phyloP scores from a whole-genome alignment of 1,140 invertebrate genomes.

The Apis mellifera region DNA sequence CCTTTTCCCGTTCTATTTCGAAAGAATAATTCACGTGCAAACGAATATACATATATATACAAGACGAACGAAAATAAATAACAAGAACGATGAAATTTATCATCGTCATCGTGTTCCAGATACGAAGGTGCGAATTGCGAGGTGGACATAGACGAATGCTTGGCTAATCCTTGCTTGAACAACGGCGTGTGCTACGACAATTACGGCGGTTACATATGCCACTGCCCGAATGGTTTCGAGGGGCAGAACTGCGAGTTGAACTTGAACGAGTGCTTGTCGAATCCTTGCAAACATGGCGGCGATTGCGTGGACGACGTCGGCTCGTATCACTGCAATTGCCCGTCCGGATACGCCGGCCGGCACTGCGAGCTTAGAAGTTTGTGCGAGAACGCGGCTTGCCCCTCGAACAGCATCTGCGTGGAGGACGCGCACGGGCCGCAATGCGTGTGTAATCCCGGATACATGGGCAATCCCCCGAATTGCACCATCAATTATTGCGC shows the following conservation, averaged over 20 bases:
- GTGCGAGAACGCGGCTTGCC: conserved; percentile 82
- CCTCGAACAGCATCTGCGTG: conserved; percentile 82
- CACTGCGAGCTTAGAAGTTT: conserved; percentile 82
- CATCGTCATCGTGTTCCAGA: conserved; percentile 71
- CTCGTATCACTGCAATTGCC: conserved; percentile 82
- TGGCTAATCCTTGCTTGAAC: conserved; percentile 88
- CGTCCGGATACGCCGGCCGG: conserved; percentile 82
- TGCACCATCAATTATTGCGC: conserved; percentile 85
- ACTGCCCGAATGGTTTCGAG: conserved; percentile 91
- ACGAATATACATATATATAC: no score
- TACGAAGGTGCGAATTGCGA: conserved; percentile 91
- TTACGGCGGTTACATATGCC: conserved; percentile 91
- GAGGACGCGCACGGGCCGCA: conserved; percentile 79
- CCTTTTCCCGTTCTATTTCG: not conserved
- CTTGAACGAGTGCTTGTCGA: conserved; percentile 85
- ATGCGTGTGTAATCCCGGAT: conserved; percentile 88
- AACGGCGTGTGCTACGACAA: conserved; percentile 90
- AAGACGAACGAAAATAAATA: no score
- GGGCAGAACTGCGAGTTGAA: conserved; percentile 89
- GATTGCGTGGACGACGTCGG: conserved; percentile 84
- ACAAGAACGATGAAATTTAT: no score
- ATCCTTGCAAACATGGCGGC: conserved; percentile 86
- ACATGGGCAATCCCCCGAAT: conserved; percentile 86
- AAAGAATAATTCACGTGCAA: not conserved
- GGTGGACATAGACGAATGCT: conserved; percentile 92